Conservation (phyloP, 2,888 invertebrate genomes). For the Trissoscelio sp. region DNA sequence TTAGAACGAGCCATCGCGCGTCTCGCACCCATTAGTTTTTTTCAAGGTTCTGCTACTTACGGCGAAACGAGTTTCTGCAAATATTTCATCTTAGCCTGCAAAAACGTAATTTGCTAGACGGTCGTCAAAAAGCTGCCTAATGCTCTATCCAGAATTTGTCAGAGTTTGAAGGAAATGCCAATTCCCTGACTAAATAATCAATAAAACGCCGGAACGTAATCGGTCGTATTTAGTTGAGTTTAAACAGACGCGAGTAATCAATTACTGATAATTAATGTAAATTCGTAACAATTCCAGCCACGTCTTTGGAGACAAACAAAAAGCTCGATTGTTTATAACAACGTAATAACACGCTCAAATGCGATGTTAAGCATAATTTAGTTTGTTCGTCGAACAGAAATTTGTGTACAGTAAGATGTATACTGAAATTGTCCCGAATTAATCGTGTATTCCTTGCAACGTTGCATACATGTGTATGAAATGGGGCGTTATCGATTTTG, state of each 20-base stretch:
- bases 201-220: not conserved
- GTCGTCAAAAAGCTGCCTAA: conserved; percentile 34
- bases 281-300: not conserved
- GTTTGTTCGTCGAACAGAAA: conserved; percentile 57
- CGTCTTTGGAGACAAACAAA: conserved; percentile 20
- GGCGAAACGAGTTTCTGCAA: conserved; percentile 64
- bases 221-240: not conserved
- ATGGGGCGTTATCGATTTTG: conserved; percentile 65
- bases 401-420: conserved; percentile 55
- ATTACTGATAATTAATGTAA: conserved; percentile 34
- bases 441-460: conserved; percentile 61
- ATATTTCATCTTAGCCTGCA: conserved; percentile 50
- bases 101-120: conserved; percentile 48
- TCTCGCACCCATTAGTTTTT: conserved; percentile 62
- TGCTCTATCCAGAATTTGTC: not conserved
- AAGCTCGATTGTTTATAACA: conserved; percentile 35
- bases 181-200: conserved; percentile 14
- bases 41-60: conserved; percentile 46
- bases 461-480: conserved; percentile 58
- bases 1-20: conserved; percentile 59
- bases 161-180: conserved; percentile 11
- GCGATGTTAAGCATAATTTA: conserved; percentile 49
- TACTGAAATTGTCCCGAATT: conserved; percentile 61
- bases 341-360: conserved; percentile 35
- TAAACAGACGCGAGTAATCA: conserved; percentile 14